A percentile compares a stretch with the other conserved stretches of the same genome.
Evolutionary conservation across 2,888 invertebrate species (phyloP).

Genomic region (Proisotoma minuta): DNA sequence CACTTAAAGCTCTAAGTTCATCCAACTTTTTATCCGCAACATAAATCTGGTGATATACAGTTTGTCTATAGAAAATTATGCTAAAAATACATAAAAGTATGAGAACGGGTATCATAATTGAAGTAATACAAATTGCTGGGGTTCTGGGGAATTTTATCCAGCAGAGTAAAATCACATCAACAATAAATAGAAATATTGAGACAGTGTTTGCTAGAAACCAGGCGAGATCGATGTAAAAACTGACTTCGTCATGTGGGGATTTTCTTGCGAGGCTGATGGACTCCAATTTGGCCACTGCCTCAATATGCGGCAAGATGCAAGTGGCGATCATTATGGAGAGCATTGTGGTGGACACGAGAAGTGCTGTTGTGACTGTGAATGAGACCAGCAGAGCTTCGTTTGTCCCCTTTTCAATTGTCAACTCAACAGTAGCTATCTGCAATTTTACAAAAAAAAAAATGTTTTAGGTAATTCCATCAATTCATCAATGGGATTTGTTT

Average conservation of each 20-base stretch:
- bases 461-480: not conserved
- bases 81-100: constrained; percentile 38
- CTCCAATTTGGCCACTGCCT: constrained; percentile 40
- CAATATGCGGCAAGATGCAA: constrained; percentile 43
- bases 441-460: not conserved
- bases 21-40: constrained; percentile 29
- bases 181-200: constrained; percentile 41
- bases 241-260: constrained; percentile 30
- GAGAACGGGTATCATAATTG: constrained; percentile 42
- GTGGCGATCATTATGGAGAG: constrained; percentile 45
- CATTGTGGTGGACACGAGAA: constrained; percentile 41
- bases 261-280: constrained; percentile 21
- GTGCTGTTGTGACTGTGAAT: constrained; percentile 40
- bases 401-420: constrained; percentile 25
- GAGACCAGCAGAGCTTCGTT: constrained; percentile 28
- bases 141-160: constrained; percentile 42
- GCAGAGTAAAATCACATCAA: constrained; percentile 43
- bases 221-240: constrained; percentile 32
- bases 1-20: constrained; percentile 31
- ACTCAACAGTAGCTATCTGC: constrained; percentile 46
- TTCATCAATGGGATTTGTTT: not conserved
- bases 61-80: constrained; percentile 43
- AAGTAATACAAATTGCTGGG: constrained; percentile 34
- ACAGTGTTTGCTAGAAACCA: constrained; percentile 44
- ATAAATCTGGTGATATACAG: constrained; percentile 39